Percentiles rank a stretch among this genome's conserved stretches.
phyloP scores from a whole-genome alignment of 2,888 invertebrate genomes.

The Protodeltote pygarga region DNA sequence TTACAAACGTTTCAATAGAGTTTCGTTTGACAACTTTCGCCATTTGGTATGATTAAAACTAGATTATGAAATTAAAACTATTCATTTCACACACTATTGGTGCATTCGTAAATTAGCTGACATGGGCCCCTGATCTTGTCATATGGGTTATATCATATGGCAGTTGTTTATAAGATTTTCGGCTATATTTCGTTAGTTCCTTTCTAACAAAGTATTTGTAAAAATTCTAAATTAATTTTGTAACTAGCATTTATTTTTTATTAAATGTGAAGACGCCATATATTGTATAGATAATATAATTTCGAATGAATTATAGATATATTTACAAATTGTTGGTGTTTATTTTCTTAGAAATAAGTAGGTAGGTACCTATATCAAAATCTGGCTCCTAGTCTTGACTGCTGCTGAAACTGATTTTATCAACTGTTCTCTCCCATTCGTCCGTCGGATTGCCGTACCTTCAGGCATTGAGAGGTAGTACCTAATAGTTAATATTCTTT shows the following conservation, averaged over 20 bases:
- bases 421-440: too few relatives aligned
- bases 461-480: too few relatives aligned
- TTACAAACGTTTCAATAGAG: too few relatives aligned
- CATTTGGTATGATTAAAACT: neutral
- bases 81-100: too few relatives aligned
- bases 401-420: too few relatives aligned
- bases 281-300: constrained; percentile 44
- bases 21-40: constrained; percentile 20
- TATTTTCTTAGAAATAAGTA: constrained; percentile 7
- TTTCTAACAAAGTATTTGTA: constrained; percentile 21
- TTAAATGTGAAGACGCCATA: constrained; percentile 47
- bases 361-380: too few relatives aligned
- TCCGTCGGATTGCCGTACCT: too few relatives aligned
- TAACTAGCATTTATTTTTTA: constrained; percentile 41
- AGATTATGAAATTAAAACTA: too few relatives aligned
- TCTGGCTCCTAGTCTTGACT: too few relatives aligned
- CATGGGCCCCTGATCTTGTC: constrained; percentile 14
- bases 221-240: constrained; percentile 37
- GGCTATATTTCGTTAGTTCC: constrained; percentile 34
- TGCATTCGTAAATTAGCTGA: too few relatives aligned
- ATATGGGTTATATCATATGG: constrained; percentile 32
- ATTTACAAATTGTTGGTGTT: constrained; percentile 33
- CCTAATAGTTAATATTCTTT: too few relatives aligned
- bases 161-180: constrained; percentile 27
- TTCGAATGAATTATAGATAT: constrained; percentile 31